These are phyloP conservation scores for Neomonachus schauinslandi DNA, from an alignment of 2,113 vertebrate species.

Conservation along the genomic window DNA sequence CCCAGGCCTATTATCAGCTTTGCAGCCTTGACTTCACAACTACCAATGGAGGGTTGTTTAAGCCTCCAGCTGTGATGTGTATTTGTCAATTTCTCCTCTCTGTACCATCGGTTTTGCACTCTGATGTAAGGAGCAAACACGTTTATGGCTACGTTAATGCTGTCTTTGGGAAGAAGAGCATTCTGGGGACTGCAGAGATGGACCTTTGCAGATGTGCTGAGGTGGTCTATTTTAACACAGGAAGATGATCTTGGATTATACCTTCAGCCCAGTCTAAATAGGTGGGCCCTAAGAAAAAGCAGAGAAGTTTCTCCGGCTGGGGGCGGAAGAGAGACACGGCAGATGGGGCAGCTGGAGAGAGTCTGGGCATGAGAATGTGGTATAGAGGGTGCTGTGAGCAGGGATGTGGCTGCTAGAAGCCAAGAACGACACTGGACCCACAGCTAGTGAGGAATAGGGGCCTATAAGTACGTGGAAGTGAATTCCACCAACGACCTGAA, in stretches of 20 bases:
- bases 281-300: background rate
- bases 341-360: background rate
- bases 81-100: background rate
- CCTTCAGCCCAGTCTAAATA: background rate
- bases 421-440: rapidly evolving
- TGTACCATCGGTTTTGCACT: background rate
- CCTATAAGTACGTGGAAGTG: rapidly evolving
- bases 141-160: background rate
- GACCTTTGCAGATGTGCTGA: too few relatives aligned
- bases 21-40: background rate
- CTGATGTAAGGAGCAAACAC: background rate
- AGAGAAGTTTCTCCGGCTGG: background rate
- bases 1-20: too few relatives aligned
- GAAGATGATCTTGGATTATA: background rate
- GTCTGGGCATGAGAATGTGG: too few relatives aligned
- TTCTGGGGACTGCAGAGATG: background rate
- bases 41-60: background rate
- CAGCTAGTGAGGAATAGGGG: rapidly evolving
- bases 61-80: background rate
- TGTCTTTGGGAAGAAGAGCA: too few relatives aligned
- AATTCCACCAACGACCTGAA: background rate
- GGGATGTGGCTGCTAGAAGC: background rate
- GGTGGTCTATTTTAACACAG: background rate
- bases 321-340: background rate
- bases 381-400: rapidly evolving